phyloP scores from a whole-genome alignment of 2,797 vertebrate genomes.

The Intellagama lesueurii region DNA sequence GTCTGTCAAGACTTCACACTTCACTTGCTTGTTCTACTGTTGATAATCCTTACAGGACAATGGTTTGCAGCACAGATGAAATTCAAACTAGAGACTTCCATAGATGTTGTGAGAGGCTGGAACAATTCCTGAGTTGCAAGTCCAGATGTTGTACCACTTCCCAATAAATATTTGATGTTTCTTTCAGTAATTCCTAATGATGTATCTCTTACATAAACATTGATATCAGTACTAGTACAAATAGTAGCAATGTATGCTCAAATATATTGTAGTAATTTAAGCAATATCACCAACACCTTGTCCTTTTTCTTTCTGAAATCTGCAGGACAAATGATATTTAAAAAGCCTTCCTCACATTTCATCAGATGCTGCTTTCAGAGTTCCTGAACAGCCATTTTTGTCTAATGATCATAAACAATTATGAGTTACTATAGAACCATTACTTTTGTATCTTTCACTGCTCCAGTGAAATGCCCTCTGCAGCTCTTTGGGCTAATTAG shows the following conservation, averaged over 20 bases:
- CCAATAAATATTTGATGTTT: background rate
- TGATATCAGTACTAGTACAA: background rate
- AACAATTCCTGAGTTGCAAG: background rate
- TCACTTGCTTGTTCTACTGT: too few species aligned
- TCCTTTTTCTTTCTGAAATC: background rate
- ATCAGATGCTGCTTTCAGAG: background rate
- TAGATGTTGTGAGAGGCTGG: background rate
- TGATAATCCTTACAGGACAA: too few species aligned
- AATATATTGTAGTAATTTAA: background rate
- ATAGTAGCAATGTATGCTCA: background rate
- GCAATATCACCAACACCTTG: background rate
- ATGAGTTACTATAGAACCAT: background rate
- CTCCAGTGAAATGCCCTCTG: background rate
- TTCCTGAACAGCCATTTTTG: background rate
- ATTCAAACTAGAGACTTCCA: background rate
- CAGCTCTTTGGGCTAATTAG: slow-evolving; percentile 32
- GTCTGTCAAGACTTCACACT: too few species aligned
- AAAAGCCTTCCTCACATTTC: background rate
- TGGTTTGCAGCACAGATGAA: background rate
- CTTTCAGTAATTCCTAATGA: background rate
- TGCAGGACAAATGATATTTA: background rate
- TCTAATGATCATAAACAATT: background rate
- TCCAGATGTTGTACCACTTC: too few species aligned
- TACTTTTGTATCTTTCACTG: background rate
- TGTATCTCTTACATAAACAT: background rate